A percentile compares a stretch with the other conserved stretches of the same genome.
phyloP scores from a whole-genome alignment of 2,888 invertebrate genomes.

The Ryuthela nishihirai region DNA sequence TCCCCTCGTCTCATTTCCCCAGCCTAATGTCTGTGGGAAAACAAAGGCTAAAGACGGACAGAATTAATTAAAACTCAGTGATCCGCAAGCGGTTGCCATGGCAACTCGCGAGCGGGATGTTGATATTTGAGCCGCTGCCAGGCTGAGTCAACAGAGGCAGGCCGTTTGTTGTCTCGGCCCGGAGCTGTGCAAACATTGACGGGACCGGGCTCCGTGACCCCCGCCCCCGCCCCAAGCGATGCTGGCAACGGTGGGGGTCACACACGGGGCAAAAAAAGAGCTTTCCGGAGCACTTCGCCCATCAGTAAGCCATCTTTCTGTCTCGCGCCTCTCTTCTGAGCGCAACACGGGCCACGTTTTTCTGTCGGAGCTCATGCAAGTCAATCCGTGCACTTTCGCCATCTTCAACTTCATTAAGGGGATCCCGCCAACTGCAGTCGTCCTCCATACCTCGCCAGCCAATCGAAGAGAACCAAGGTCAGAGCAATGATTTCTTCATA shows the following conservation, averaged over 20 bases:
- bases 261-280: no score
- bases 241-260: constrained; percentile 20
- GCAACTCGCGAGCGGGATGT: constrained; percentile 20
- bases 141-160: constrained; percentile 30
- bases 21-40: constrained; percentile 36
- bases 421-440: no score
- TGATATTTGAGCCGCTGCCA: constrained; percentile 35
- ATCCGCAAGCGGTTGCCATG: constrained; percentile 33
- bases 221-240: constrained; percentile 7
- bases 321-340: no score
- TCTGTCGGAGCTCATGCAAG: no score
- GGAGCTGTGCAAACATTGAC: constrained; percentile 24
- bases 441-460: no score
- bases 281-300: no score
- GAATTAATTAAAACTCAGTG: constrained; percentile 37
- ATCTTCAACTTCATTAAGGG: no score
- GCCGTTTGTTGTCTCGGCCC: constrained; percentile 35
- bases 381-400: no score
- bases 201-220: constrained; percentile 13
- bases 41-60: constrained; percentile 34
- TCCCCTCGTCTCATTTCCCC: neutral
- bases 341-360: no score
- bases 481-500: no score
- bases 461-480: no score
- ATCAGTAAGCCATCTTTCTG: no score